Evolutionary conservation across 2,113 vertebrate species (phyloP), one percentile per base, ranked within the genome.

Genomic region (Siniperca knerii): DNA sequence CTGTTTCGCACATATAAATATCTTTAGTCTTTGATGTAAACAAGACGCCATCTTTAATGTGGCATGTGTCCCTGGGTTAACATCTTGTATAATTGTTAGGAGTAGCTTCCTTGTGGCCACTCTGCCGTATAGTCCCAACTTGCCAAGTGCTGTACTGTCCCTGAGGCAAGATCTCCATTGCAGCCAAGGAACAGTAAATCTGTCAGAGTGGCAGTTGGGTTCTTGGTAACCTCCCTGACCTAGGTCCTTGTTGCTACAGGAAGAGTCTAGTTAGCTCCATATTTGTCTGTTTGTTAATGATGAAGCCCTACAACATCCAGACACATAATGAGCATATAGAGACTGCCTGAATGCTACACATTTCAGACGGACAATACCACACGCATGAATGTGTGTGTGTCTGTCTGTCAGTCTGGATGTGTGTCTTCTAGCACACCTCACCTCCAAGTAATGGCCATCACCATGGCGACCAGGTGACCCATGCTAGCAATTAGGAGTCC

Each of bases 391-490:
- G 71, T 23, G 3, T 54, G 15, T 55, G 54, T 75, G 72, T 73
- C 4, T 55, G 8, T 67, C 50, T 20, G 44, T 57, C 61, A 66
- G 70, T 68, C 65, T 42, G 44, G 13, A 15, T 66, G 50, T 35
- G 77, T 72, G 64, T 88, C 69, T 85, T 66, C 75, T 21, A 66
- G 77, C 78, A 42, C 70, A 83, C 79, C 75, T 91, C 70, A 83
- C 79, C 75, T 91, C 70, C 70, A 42, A 91, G 79, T 93, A 93
- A 93, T 88, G 83, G 75, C 83, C 65, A 71, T 93, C 77, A 73
- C 89, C 85, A 90, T 91, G 86, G 92, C 70, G 79, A 94, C 94
- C 88, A 94, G 92, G 93, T 95, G 92, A 95, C 93, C 93, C 89
- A 58, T 18, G 84, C 87, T 74, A 79, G 87, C 92, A 95, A 95